phyloP scores from a whole-genome alignment of 2,888 invertebrate genomes.

The Drosophila quinaria region DNA sequence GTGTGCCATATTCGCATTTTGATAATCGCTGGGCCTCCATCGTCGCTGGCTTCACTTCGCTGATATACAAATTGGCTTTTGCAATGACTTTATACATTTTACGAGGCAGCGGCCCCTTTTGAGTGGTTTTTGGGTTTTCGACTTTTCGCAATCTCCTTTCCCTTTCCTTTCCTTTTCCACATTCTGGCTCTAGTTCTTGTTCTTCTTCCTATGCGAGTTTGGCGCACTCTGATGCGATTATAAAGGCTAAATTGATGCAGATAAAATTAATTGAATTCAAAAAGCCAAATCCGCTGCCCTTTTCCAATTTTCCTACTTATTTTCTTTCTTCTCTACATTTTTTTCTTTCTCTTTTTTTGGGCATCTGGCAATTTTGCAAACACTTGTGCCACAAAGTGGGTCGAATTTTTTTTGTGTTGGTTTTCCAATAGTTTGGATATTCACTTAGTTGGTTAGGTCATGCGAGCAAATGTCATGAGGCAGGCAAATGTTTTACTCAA shows the following conservation, averaged over 20 bases:
- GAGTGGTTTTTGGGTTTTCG: slow-evolving; percentile 50
- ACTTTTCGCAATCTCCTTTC: slow-evolving; percentile 16
- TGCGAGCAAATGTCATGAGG: slow-evolving; percentile 42
- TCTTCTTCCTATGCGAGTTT: slow-evolving; percentile 49
- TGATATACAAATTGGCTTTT: slow-evolving; percentile 79
- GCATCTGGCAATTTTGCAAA: slow-evolving; percentile 42
- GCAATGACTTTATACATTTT: slow-evolving; percentile 79
- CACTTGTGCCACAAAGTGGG: slow-evolving; percentile 48
- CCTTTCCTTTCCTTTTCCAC: slow-evolving; percentile 1
- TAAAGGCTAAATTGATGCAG: slow-evolving; percentile 79
- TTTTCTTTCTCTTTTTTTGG: slow-evolving; percentile 9
- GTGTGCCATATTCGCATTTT: slow-evolving; percentile 77
- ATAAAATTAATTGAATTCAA: slow-evolving; percentile 80
- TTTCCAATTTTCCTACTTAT: slow-evolving; percentile 50
- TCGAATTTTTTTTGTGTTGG: slow-evolving; percentile 20
- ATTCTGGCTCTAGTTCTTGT: slow-evolving; percentile 24
- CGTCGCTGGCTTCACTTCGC: slow-evolving; percentile 56
- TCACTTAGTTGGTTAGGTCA: slow-evolving; percentile 56
- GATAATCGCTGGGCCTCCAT: slow-evolving; percentile 63
- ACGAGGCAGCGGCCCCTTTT: slow-evolving; percentile 68
- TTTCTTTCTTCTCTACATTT: slow-evolving; percentile 20
- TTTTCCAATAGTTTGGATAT: slow-evolving; percentile 50
- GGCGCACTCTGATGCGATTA: slow-evolving; percentile 77
- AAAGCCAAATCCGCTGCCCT: slow-evolving; percentile 74
- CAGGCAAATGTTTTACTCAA: slow-evolving; percentile 28